A percentile compares a stretch with the other conserved stretches of the same genome.
phyloP scores from a whole-genome alignment of 2,113 vertebrate genomes.

The Ailuropoda melanoleuca region DNA sequence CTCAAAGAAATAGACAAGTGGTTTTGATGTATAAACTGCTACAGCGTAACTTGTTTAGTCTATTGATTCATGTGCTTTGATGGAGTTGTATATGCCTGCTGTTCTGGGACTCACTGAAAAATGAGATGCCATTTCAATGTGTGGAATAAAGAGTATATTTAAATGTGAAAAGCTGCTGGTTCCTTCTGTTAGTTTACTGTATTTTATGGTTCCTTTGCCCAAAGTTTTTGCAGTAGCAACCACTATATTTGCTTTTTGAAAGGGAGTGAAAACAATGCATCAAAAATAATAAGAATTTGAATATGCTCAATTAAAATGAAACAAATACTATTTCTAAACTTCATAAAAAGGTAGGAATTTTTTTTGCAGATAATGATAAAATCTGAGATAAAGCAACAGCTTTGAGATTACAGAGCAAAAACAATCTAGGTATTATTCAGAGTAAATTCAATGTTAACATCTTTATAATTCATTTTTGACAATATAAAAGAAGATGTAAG shows the following conservation, averaged over 20 bases:
- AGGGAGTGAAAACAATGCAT: not conserved
- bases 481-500: not conserved
- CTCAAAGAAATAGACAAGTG: slow-evolving; percentile 65
- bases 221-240: not conserved
- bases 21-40: slow-evolving; percentile 68
- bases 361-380: slow-evolving; percentile 44
- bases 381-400: slow-evolving; percentile 31
- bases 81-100: slow-evolving; percentile 66
- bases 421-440: not conserved
- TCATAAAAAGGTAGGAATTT: not conserved
- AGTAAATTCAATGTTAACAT: not conserved
- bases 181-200: not conserved
- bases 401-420: not conserved
- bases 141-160: slow-evolving; percentile 40
- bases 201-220: slow-evolving; percentile 7
- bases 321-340: not conserved
- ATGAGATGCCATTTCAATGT: slow-evolving; percentile 53
- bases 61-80: slow-evolving; percentile 70
- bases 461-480: not conserved
- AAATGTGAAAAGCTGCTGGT: not conserved
- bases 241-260: not conserved
- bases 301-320: slow-evolving; percentile 46
- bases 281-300: slow-evolving; percentile 51
- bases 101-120: slow-evolving; percentile 68
- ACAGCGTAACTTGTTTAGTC: slow-evolving; percentile 65